These are phyloP conservation scores for Sylvia borin DNA, from an alignment of 2,797 vertebrate species.

Conservation along the genomic window DNA sequence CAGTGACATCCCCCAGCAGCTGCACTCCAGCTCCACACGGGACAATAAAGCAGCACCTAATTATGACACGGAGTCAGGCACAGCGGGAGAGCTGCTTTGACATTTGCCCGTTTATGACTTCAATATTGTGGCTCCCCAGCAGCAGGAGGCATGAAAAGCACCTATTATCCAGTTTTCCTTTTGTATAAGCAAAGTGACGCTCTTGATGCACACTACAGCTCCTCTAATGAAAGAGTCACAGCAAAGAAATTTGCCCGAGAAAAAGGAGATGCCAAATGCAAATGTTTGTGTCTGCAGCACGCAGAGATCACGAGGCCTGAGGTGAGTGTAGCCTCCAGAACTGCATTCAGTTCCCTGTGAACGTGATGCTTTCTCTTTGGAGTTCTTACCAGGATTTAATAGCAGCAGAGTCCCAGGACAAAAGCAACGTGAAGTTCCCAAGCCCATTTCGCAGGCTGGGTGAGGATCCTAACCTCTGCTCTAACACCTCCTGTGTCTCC, in stretches of 20 bases:
- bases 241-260: not conserved
- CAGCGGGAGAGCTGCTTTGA: slow-evolving; percentile 42
- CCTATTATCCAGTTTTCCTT: slow-evolving; percentile 40
- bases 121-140: slow-evolving; percentile 40
- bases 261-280: slow-evolving; percentile 23
- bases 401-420: not conserved
- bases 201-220: not conserved
- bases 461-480: not conserved
- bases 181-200: not conserved
- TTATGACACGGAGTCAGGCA: slow-evolving; percentile 40
- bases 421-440: not conserved
- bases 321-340: not conserved
- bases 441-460: not conserved
- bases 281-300: not conserved
- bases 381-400: not conserved
- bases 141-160: slow-evolving; percentile 19
- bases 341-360: not conserved
- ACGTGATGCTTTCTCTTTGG: not conserved
- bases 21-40: not conserved
- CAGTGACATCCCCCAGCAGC: slow-evolving; percentile 35
- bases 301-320: not conserved
- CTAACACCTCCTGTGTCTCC: not conserved
- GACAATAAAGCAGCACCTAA: slow-evolving; percentile 45
- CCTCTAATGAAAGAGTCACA: slow-evolving; percentile 3
- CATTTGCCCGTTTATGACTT: slow-evolving; percentile 55